phyloP scores from a whole-genome alignment of 2,113 vertebrate genomes.

The Manacus vitellinus region DNA sequence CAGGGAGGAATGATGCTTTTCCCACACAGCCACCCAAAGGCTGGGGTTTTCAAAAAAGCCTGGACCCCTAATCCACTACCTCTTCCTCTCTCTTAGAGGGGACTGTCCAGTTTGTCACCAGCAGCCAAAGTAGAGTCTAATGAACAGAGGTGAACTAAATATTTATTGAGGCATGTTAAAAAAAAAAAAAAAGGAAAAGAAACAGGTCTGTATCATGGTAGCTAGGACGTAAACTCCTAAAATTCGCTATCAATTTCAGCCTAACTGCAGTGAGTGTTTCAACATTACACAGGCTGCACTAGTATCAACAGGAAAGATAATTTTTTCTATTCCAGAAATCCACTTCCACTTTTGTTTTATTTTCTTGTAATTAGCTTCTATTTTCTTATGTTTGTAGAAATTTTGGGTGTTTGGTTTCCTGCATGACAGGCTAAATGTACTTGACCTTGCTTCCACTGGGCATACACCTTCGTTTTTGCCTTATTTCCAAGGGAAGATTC shows the following conservation, averaged over 20 bases:
- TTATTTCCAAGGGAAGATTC: neutral
- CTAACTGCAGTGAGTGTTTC: neutral
- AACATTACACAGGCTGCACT: neutral
- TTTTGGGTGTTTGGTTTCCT: neutral
- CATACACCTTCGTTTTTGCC: neutral
- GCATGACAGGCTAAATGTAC: neutral
- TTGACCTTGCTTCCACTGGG: neutral
- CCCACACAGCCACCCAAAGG: neutral
- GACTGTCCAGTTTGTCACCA: neutral
- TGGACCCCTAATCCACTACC: neutral
- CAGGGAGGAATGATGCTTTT: neutral
- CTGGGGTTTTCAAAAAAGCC: neutral
- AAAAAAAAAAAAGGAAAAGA: neutral
- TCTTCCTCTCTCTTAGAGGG: neutral
- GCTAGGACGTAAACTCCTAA: neutral
- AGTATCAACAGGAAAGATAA: neutral
- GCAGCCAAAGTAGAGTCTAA: neutral
- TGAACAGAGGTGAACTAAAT: neutral
- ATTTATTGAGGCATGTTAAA: neutral
- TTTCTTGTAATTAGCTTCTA: neutral
- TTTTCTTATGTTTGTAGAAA: neutral
- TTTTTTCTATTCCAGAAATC: neutral
- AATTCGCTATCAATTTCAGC: neutral
- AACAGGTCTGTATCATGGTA: neutral
- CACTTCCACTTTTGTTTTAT: neutral